Conservation (phyloP, 2,113 vertebrate species). For the Circaetus gallicus region DNA sequence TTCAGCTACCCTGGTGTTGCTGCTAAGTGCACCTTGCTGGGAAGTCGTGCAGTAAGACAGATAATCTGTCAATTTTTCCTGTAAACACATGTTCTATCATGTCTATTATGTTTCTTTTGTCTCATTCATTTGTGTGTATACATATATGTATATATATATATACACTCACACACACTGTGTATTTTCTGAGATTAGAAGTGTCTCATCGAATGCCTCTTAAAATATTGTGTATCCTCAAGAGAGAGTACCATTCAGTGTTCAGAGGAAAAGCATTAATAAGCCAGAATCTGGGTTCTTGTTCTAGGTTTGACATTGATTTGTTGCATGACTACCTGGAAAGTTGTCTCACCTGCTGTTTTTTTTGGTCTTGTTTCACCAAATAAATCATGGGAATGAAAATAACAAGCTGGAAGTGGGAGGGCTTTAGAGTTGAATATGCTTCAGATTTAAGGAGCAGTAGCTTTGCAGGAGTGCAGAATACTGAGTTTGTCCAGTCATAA, state of each 20-base stretch:
- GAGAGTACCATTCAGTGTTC: background rate
- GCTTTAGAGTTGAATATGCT: background rate
- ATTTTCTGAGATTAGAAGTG: background rate
- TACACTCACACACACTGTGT: background rate
- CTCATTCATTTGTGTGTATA: no score
- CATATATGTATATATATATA: no score
- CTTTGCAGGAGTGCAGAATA: background rate
- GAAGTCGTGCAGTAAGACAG: background rate
- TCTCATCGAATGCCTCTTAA: background rate
- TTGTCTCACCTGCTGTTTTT: background rate
- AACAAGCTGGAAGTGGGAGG: background rate
- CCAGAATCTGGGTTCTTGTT: background rate
- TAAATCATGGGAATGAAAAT: background rate
- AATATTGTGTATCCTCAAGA: background rate
- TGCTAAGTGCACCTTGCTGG: background rate
- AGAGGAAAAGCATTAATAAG: background rate
- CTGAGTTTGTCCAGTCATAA: background rate
- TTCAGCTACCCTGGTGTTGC: background rate
- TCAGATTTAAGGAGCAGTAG: background rate
- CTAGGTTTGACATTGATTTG: background rate
- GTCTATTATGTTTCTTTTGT: background rate
- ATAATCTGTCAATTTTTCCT: background rate
- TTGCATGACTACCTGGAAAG: background rate
- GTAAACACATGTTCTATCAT: background rate
- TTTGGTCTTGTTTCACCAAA: background rate